Base-by-base conservation (phyloP, 2,888 invertebrate genomes). In the Leptinotarsa peninsularis region DNA sequence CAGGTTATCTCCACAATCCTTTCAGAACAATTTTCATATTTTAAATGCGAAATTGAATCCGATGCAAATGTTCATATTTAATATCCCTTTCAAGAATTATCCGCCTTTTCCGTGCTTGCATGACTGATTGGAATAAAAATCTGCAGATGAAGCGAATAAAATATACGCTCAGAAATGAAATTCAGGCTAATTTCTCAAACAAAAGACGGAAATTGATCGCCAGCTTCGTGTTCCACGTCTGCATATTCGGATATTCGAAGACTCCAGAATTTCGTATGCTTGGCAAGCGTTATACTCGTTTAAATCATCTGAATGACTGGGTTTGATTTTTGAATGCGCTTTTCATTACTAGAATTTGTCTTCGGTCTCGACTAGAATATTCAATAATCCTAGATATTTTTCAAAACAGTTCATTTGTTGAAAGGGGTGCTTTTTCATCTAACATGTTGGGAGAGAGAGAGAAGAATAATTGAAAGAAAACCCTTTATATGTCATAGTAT, bases 261-360 rank as follows among this genome's bases (percentile, higher is more conserved):
- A 23, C 23, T 58, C 10, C 21, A 14, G 27, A 21, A 21, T 27
- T 58, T 17, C 52, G 17, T 52, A 52, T n/a, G 27, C 4, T 23
- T 14, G 10, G 4, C 23, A 15, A 23, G 58, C 58, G 23, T 27
- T 13, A 23, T 15, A 58, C 58, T 58, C 58, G 23, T 23, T 58
- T 58, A 58, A 58, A 58, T 58, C 58, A 58, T 58, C 23, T 14
- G 58, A 58, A 58, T 23, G 23, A 58, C 21, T 58, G 21, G 58
- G 58, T 58, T 58, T 27, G 17, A 58, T 58, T 58, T 58, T 58
- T 58, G 58, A 58, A 4, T 58, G 58, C 58, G 58, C 58, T 58
- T 58, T n/a, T 23, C 58, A 52, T 58, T 58, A 58, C 27, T 23
- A 27, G 58, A 21, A 58, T 58, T 23, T 58, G 23, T 58, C 58